Evolutionary conservation across 2,113 vertebrate species (phyloP).

Genomic region (Sigmodon hispidus): DNA sequence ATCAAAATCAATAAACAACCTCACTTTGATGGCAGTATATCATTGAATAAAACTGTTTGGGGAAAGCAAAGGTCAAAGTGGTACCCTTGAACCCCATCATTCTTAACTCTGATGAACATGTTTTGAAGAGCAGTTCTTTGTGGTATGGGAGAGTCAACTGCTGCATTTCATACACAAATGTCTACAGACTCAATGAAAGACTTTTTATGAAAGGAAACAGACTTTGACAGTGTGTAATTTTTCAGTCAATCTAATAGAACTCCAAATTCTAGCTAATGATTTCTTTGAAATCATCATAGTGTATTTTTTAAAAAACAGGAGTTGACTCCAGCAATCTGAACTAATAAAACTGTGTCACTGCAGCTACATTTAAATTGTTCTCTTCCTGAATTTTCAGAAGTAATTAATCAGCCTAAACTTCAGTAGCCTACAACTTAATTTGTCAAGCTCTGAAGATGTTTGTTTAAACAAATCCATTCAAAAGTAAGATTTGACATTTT

Average conservation of each 20-base stretch:
- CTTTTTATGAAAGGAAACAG: background rate
- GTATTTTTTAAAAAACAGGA: constrained; percentile 63
- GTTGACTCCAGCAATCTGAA: constrained; percentile 39
- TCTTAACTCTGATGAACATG: background rate
- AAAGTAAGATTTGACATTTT: constrained; percentile 66
- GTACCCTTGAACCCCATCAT: background rate
- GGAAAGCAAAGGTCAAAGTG: no score
- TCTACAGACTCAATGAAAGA: constrained; percentile 17
- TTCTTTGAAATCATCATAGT: no score
- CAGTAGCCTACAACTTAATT: constrained; percentile 35
- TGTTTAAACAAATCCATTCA: constrained; percentile 40
- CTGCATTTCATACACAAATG: constrained; percentile 27
- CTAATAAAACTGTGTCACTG: background rate
- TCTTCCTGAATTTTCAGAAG: constrained; percentile 19
- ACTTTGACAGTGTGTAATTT: constrained; percentile 65
- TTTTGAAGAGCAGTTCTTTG: constrained; percentile 31
- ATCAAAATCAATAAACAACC: background rate
- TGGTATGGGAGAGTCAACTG: background rate
- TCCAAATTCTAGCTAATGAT: constrained; percentile 22
- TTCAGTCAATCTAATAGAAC: constrained; percentile 49
- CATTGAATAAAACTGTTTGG: background rate
- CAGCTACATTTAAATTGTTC: constrained; percentile 9
- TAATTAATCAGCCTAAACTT: constrained; percentile 24
- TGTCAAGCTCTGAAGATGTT: background rate
- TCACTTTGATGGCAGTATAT: background rate